phyloP scores from a whole-genome alignment of 2,797 vertebrate genomes.

The Hippocampus kuda region DNA sequence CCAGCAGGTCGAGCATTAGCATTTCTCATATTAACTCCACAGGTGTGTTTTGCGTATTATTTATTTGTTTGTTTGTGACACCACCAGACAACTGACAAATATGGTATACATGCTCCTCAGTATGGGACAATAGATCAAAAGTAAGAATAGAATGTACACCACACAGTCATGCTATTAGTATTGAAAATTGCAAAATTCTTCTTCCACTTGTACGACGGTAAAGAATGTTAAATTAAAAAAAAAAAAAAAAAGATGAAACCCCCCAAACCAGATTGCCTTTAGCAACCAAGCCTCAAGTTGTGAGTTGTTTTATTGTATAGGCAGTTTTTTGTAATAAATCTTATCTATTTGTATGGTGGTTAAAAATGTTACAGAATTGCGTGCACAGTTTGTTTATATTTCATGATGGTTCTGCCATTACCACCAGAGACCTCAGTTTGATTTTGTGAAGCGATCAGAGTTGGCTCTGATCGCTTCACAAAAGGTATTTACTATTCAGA shows the following conservation, averaged over 20 bases:
- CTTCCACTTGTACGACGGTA: too few relatives aligned
- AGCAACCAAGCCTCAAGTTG: too few relatives aligned
- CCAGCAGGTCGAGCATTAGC: constrained; percentile 49
- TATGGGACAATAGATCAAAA: neutral
- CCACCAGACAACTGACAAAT: neutral
- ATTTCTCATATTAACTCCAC: constrained; percentile 14
- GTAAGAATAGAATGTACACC: neutral
- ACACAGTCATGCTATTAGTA: neutral
- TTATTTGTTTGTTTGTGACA: neutral
- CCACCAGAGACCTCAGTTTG: neutral
- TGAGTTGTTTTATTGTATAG: too few relatives aligned
- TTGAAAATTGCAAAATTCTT: neutral
- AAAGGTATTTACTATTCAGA: neutral
- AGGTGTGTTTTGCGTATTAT: neutral
- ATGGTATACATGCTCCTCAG: neutral
- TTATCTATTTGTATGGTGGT: too few relatives aligned
- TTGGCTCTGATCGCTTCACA: neutral
- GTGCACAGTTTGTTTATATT: too few relatives aligned
- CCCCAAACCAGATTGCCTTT: too few relatives aligned
- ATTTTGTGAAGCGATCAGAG: neutral
- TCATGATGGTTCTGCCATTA: too few relatives aligned
- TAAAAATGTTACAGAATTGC: too few relatives aligned
- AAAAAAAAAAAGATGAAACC: too few relatives aligned
- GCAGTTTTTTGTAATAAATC: too few relatives aligned
- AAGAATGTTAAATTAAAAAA: too few relatives aligned